Evolutionary conservation across 2,888 invertebrate species (phyloP), one percentile per base, ranked within the genome.

Genomic region (Heliconius charithonia): DNA sequence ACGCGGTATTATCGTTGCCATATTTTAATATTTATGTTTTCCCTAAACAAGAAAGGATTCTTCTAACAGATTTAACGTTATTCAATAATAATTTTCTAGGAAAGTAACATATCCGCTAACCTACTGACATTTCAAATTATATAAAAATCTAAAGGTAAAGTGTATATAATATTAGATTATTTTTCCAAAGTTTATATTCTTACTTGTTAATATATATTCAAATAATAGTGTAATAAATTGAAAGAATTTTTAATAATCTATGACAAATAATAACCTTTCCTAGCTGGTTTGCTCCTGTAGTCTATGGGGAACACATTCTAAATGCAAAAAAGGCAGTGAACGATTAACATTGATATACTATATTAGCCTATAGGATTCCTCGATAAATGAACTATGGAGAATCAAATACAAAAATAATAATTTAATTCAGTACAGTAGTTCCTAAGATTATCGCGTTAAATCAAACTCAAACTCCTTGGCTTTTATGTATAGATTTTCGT

Each of bases 101-200:
- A 59, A 59, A 59, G 59, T 51, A 51, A 51, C 59, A 59, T 59
- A 59, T 59, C 59, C 22, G 59, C 59, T 59, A n/a, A 59, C 59
- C 59, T n/a, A 59, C n/a, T 59, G 59, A 59, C 59, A 59, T 59
- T 59, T 59, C n/a, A 59, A 9, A 9, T 59, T 59, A 59, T 59
- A n/a, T 51, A 12, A 51, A 37, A n/a, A 59, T n/a, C 3, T n/a
- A 59, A n/a, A 10, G 10, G n/a, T 59, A 10, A 51, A n/a, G n/a
- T n/a, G 9, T 19, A 59, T 56, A 56, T 59, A 59, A 10, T n/a
- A 59, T n/a, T 19, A 10, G 3, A 22, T 19, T 10, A 7, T 59
- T 51, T 51, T 59, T 59, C 45, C 12, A n/a, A 59, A n/a, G 10
- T 59, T 59, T 59, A 59, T 59, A n/a, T 59, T 59, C 59, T 3